Base-by-base conservation (phyloP, 2,797 vertebrate genomes). In the Molossus alvarezi region DNA sequence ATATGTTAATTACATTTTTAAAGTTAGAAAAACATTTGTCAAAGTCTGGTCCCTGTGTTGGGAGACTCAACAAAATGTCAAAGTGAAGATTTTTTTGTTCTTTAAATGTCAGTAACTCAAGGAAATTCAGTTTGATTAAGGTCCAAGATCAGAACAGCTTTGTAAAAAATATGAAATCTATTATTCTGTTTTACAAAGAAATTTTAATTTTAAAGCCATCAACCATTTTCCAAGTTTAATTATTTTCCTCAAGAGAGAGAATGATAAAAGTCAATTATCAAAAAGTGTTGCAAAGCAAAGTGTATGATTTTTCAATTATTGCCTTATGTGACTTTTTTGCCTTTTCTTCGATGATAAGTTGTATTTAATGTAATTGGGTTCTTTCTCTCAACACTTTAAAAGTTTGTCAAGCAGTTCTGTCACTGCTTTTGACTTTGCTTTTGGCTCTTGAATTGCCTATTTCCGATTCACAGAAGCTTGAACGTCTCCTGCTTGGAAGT, bases 161-260 rank as follows among this genome's bases (percentile, higher is more conserved):
- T 73, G 84, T 75, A 23, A 72, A 69, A 88, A 55, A 55, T 64
- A 91, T 62, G 41, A 95, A 95, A 81, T 84, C 51, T 93, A 77
- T 85, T 88, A 89, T 85, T 95, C 17, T 10, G 2, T 73, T 96
- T 94, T 85, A 88, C 86, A 95, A 94, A 87, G 75, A 97, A 91
- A 88, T 97, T 96, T 97, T 89, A 77, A 96, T 95, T 96, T 94
- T 79, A 96, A 97, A 95, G 76, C 33, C 83, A 95, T 96, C 72
- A 94, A 81, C 18, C 53, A 91, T 96, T 95, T 91, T n/a, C 84
- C n/a, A 29, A 95, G 90, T 95, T 97, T 97, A 96, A 94, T 95
- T 92, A 95, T 95, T 85, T 96, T 91, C 45, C 79, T 95, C 45
- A 18, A 95, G 82, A 83, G 45, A 94, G 86, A 93, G 13, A 88